Conservation (phyloP, 2,888 invertebrate genomes). For the Ypsolopha scabrella region DNA sequence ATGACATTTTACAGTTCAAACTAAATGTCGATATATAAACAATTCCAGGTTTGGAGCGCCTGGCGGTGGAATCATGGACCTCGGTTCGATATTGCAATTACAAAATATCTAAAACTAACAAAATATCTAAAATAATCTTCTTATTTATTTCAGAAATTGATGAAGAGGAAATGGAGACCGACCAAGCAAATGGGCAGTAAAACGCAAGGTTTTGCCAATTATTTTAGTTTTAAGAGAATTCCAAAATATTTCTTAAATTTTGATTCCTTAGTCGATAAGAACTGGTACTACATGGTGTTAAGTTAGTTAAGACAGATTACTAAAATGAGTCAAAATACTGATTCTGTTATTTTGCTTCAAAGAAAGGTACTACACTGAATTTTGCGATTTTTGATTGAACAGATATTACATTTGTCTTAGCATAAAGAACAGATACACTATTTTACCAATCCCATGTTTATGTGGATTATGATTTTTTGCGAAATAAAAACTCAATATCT, state of each 20-base stretch:
- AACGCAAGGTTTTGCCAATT: not conserved
- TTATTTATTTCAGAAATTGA: conserved; percentile 57
- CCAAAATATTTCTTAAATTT: not conserved
- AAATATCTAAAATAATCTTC: conserved; percentile 2
- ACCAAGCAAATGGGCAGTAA: conserved; percentile 48
- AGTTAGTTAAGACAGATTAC: too few species aligned
- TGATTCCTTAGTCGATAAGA: conserved; percentile 21
- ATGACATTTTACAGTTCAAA: too few species aligned
- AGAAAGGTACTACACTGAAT: conserved; percentile 39
- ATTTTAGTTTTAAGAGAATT: not conserved
- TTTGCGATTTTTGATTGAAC: not conserved
- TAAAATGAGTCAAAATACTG: not conserved
- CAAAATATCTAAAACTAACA: too few species aligned
- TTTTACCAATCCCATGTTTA: not conserved
- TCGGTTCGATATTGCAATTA: too few species aligned
- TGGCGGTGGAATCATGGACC: too few species aligned
- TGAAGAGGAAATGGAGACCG: conserved; percentile 61
- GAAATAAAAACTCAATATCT: not conserved
- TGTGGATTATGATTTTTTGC: not conserved
- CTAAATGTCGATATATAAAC: too few species aligned
- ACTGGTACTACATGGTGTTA: conserved; percentile 17
- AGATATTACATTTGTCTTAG: conserved; percentile 2
- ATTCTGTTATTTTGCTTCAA: conserved; percentile 22
- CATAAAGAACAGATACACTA: conserved; percentile 9
- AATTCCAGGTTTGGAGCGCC: too few species aligned